Base-by-base conservation (phyloP, 2,888 invertebrate species). In the Gastracanthus pulcherrimus region DNA sequence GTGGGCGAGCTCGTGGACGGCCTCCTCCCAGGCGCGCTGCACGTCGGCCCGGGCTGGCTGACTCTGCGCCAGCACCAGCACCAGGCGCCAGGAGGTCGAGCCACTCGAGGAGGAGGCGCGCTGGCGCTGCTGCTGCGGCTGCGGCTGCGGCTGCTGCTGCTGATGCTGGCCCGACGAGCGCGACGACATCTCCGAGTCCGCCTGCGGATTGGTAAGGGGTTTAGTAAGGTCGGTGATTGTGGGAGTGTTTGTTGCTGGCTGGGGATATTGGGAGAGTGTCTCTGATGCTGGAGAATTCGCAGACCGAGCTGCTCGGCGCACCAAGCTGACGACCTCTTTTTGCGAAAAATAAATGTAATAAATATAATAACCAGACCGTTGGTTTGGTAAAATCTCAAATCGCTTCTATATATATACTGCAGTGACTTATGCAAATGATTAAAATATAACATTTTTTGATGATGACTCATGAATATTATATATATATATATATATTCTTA, bases 1-100 rank as follows among this genome's bases (percentile, higher is more conserved):
- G 72, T 90, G 90, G 29, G 86, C 86, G 4, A 89, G 87, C 78
- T 91, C 90, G 70, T 90, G 83, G 70, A 91, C 87, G 13, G 89
- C 90, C 62, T 88, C 87, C 48, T 91, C 91, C 91, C 91, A 91
- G 78, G 88, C 89, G 76, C 87, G 87, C 70, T 91, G 91, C 13
- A 91, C 87, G 67, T 91, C 90, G 41, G 83, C 84, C 81, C 88
- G 90, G 51, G 88, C 83, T 3, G 89, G 88, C 41, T 82, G 85
- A 83, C 81, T 87, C 82, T 91, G 90, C 3, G 91, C 89, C 45
- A 91, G 84, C 71, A 89, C 89, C 62, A 91, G 85, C n/a, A 91
- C 87, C 74, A 91, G 84, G 4, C 90, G 89, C 91, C 91, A 91
- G 66, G 90, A 31, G 31, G 36, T n/a, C 6, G 13, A 23, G 13